A percentile compares a stretch with the other conserved stretches of the same genome.
Evolutionary conservation across 2,797 vertebrate genomes (phyloP).

Genomic region (Chloroceryle inda): DNA sequence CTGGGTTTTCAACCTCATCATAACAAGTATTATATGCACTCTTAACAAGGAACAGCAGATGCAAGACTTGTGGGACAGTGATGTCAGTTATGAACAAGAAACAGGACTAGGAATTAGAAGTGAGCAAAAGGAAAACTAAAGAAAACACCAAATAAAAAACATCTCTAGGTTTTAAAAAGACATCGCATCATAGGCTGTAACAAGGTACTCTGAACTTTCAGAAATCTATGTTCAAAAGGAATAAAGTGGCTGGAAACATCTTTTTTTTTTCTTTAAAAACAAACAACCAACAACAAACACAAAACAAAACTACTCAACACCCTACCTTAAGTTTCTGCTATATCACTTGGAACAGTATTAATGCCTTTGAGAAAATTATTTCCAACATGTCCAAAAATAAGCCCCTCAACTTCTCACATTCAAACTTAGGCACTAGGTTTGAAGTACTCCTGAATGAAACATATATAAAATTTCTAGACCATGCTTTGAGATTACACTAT

Average conservation of each 20-base stretch:
- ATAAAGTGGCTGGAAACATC: background rate
- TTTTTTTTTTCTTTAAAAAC: background rate
- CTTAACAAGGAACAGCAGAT: background rate
- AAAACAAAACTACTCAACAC: background rate
- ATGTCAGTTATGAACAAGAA: background rate
- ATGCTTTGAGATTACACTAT: background rate
- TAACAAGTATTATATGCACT: background rate
- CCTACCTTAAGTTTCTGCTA: background rate
- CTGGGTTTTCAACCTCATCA: conserved; percentile 10
- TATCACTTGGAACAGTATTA: background rate
- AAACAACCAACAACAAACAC: background rate
- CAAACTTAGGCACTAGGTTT: background rate
- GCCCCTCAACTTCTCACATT: background rate
- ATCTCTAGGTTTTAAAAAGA: background rate
- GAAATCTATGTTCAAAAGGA: background rate
- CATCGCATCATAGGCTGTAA: background rate
- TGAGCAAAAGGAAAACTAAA: fast-evolving
- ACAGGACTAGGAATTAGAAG: background rate
- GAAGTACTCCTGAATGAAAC: background rate
- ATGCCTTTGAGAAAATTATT: background rate
- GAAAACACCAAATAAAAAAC: background rate
- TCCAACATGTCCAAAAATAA: conserved; percentile 23
- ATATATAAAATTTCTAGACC: background rate
- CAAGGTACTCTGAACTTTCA: background rate
- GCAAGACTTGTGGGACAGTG: background rate